Percentiles rank a stretch among this genome's conserved stretches.
Evolutionary conservation across 2,888 invertebrate species (phyloP).

Genomic region (Eustalomyia histrio): DNA sequence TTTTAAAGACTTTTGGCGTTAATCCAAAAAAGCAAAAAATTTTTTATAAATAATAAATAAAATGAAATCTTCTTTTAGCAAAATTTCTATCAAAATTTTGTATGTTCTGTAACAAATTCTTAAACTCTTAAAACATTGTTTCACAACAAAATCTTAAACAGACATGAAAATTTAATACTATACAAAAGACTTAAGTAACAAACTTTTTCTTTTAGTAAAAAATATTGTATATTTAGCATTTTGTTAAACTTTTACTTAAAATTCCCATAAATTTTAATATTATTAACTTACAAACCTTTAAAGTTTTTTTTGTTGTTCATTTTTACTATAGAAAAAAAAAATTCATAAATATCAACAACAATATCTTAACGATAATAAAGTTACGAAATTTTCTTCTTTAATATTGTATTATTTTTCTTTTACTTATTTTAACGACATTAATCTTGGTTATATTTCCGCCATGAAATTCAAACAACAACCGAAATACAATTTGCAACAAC

Average conservation of each 20-base stretch:
- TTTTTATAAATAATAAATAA: too few relatives aligned
- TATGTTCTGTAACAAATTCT: too few relatives aligned
- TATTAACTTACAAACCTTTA: slow-evolving; percentile 62
- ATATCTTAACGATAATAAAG: slow-evolving; percentile 65
- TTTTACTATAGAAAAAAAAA: slow-evolving; percentile 27
- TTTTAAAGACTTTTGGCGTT: too few relatives aligned
- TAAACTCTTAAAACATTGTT: too few relatives aligned
- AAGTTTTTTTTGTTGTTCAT: slow-evolving; percentile 10
- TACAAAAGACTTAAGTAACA: too few relatives aligned
- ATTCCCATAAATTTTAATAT: slow-evolving; percentile 64
- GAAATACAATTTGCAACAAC: slow-evolving; percentile 54
- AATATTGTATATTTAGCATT: too few relatives aligned
- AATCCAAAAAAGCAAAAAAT: too few relatives aligned
- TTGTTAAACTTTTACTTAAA: slow-evolving; percentile 37
- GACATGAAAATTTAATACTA: too few relatives aligned
- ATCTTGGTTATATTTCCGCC: slow-evolving; percentile 66
- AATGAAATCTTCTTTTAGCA: too few relatives aligned
- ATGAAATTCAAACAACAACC: slow-evolving; percentile 61
- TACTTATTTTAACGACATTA: slow-evolving; percentile 64
- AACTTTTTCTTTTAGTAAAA: too few relatives aligned
- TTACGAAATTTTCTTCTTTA: slow-evolving; percentile 63
- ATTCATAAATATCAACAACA: slow-evolving; percentile 61
- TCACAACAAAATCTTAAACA: too few relatives aligned
- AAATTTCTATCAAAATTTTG: too few relatives aligned
- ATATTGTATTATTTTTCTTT: slow-evolving; percentile 5